phyloP scores from a whole-genome alignment of 2,113 vertebrate genomes.

The Larimichthys polyactis region DNA sequence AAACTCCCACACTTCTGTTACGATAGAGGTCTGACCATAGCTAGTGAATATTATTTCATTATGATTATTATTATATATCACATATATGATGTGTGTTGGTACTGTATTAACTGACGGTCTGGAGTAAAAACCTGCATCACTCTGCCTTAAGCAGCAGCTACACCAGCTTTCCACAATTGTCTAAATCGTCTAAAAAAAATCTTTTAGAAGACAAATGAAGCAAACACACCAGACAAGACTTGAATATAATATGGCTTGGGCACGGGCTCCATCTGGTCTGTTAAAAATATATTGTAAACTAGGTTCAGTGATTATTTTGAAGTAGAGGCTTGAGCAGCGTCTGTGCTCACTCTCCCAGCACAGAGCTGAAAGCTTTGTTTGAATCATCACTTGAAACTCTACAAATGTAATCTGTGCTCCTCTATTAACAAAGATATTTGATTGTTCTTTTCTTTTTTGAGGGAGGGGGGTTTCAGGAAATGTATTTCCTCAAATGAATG shows the following conservation, averaged over 20 bases:
- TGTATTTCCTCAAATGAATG: background rate
- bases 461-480: background rate
- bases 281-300: background rate
- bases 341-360: background rate
- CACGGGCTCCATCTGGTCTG: background rate
- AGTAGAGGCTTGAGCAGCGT: background rate
- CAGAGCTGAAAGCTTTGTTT: background rate
- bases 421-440: background rate
- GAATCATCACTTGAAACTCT: background rate
- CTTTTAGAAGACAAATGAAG: too few species aligned
- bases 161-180: too few species aligned
- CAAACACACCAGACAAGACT: too few species aligned
- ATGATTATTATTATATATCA: slow-evolving; percentile 27
- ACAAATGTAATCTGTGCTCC: background rate
- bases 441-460: background rate
- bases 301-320: background rate
- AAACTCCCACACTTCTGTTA: slow-evolving; percentile 25
- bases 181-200: too few species aligned
- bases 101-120: background rate
- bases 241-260: background rate
- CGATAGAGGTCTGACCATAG: slow-evolving; percentile 25
- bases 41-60: slow-evolving; percentile 11
- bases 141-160: background rate
- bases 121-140: background rate
- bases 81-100: background rate